Evolutionary conservation across 2,888 invertebrate species (phyloP).

Genomic region (Lycia hirtaria): DNA sequence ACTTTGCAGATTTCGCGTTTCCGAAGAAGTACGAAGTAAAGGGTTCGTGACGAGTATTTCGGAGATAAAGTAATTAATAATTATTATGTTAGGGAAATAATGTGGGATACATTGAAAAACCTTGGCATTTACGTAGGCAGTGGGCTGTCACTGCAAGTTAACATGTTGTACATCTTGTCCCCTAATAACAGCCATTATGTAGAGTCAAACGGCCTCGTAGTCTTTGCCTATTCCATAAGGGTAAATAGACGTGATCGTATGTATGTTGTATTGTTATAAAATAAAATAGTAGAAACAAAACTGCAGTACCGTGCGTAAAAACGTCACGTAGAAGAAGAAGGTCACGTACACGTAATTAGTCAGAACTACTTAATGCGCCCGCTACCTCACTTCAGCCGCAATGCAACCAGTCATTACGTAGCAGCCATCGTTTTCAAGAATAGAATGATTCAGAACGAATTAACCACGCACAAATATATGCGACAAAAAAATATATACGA

Average conservation of each 20-base stretch:
- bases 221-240: too few relatives aligned
- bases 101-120: too few relatives aligned
- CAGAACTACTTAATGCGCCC: slow-evolving; percentile 36
- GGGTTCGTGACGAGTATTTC: neutral
- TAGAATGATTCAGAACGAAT: too few relatives aligned
- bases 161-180: too few relatives aligned
- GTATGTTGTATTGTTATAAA: neutral
- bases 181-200: too few relatives aligned
- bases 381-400: slow-evolving; percentile 26
- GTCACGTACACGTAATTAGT: slow-evolving; percentile 43
- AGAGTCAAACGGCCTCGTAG: too few relatives aligned
- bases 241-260: too few relatives aligned
- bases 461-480: too few relatives aligned
- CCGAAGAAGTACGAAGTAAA: slow-evolving; percentile 4
- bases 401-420: slow-evolving; percentile 20
- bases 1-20: slow-evolving; percentile 17
- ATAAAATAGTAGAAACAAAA: neutral
- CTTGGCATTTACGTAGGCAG: too few relatives aligned
- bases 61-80: slow-evolving; percentile 5
- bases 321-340: slow-evolving; percentile 30
- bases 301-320: slow-evolving; percentile 26
- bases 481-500: neutral
- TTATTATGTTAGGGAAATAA: neutral
- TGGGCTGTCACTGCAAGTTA: too few relatives aligned
- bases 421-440: slow-evolving; percentile 1